Evolutionary conservation across 2,888 invertebrate genomes (phyloP).

Genomic region (Enchytraeus crypticus): DNA sequence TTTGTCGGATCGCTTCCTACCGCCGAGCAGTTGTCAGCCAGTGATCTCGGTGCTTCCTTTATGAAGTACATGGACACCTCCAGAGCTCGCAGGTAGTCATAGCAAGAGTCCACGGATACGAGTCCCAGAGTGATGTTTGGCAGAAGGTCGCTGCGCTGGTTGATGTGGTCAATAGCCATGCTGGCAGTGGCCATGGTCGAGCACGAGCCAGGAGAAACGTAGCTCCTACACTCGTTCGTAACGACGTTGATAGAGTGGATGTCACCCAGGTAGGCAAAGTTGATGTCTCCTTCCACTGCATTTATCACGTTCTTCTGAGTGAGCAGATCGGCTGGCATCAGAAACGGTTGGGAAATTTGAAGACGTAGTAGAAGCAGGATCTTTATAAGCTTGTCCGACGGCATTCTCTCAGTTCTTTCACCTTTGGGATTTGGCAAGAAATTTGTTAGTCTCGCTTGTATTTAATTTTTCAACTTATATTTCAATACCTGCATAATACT

Average conservation of each 20-base stretch:
- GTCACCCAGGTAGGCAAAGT: background rate
- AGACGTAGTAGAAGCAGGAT: too few relatives aligned
- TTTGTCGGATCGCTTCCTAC: too few relatives aligned
- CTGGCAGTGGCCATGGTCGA: background rate
- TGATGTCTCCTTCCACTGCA: background rate
- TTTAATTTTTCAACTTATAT: too few relatives aligned
- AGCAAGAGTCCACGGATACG: background rate
- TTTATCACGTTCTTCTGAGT: background rate
- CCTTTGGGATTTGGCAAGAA: too few relatives aligned
- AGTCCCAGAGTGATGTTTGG: background rate
- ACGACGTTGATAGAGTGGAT: background rate
- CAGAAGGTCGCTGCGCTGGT: background rate
- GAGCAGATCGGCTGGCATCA: background rate
- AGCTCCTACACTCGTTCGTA: background rate
- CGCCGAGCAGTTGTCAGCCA: too few relatives aligned
- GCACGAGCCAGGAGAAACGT: background rate
- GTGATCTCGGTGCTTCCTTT: too few relatives aligned
- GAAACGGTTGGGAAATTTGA: too few relatives aligned
- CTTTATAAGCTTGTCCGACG: too few relatives aligned
- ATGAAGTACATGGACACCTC: background rate
- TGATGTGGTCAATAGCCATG: background rate
- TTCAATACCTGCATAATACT: too few relatives aligned
- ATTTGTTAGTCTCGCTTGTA: too few relatives aligned
- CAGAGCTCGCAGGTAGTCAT: too few relatives aligned
- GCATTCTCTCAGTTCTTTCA: too few relatives aligned